These are phyloP conservation scores for Laticauda laticaudata DNA, from an alignment of 2,113 vertebrate genomes.

Conservation along the genomic window DNA sequence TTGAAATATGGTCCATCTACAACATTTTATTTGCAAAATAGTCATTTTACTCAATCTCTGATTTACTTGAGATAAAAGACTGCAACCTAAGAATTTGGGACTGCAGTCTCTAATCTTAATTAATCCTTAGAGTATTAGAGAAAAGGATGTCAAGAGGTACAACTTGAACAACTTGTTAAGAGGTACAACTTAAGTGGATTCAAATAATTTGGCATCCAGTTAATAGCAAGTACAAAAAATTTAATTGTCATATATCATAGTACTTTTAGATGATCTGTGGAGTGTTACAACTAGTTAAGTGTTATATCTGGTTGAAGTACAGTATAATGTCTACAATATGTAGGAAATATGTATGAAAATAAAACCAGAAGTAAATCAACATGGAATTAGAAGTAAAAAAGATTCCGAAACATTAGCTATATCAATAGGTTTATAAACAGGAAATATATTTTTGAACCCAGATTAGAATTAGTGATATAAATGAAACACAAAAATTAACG, in stretches of 20 bases:
- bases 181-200: conserved; percentile 6
- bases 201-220: conserved; percentile 28
- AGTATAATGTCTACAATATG: conserved; percentile 9
- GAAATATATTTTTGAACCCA: not conserved
- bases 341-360: not conserved
- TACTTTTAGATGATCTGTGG: not conserved
- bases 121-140: conserved; percentile 2
- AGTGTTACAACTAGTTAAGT: not conserved
- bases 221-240: conserved; percentile 33
- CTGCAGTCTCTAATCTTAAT: not conserved
- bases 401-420: not conserved
- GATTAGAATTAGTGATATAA: not conserved
- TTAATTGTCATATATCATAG: not conserved
- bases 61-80: not conserved
- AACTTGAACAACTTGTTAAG: not conserved
- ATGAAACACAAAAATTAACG: not conserved
- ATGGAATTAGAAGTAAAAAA: conserved; percentile 10
- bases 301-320: conserved; percentile 6
- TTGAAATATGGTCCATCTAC: not conserved
- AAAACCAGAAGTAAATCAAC: not conserved
- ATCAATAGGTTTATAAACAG: not conserved
- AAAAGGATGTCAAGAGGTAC: not conserved
- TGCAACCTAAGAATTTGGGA: not conserved
- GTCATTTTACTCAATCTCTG: not conserved
- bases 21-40: not conserved